Conservation (phyloP, 2,113 vertebrate genomes). For the Urocynchramus pylzowi region DNA sequence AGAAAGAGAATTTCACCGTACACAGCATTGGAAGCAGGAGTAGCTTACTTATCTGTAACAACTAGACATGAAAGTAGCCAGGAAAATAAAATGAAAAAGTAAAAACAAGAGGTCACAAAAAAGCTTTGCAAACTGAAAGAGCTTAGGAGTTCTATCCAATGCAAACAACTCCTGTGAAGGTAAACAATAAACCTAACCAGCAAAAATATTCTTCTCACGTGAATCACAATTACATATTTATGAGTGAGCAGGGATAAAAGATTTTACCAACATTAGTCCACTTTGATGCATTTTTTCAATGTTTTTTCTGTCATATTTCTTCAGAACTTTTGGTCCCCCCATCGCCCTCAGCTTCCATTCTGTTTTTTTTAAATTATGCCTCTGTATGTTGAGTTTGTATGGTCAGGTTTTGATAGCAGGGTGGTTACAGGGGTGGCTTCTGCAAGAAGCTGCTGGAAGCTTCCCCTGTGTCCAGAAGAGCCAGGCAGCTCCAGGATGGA, state of each 20-base stretch:
- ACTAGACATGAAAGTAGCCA: neutral
- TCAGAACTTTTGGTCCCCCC: accelerated
- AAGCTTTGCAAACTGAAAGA: neutral
- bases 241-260: neutral
- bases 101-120: neutral
- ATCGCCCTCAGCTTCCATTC: accelerated
- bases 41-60: neutral
- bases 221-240: neutral
- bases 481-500: neutral
- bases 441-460: neutral
- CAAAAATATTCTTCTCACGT: neutral
- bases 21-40: neutral
- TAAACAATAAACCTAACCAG: neutral
- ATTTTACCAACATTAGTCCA: neutral
- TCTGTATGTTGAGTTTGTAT: neutral
- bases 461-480: neutral
- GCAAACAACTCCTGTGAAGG: neutral
- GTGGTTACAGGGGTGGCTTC: neutral
- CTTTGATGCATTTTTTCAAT: neutral
- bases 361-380: neutral
- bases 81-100: neutral
- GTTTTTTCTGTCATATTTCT: neutral
- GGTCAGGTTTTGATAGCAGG: neutral
- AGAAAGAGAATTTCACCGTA: neutral
- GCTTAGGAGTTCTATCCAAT: neutral